Conservation (phyloP, 2,113 vertebrate genomes). For the Sinocyclocheilus maitianheensis region DNA sequence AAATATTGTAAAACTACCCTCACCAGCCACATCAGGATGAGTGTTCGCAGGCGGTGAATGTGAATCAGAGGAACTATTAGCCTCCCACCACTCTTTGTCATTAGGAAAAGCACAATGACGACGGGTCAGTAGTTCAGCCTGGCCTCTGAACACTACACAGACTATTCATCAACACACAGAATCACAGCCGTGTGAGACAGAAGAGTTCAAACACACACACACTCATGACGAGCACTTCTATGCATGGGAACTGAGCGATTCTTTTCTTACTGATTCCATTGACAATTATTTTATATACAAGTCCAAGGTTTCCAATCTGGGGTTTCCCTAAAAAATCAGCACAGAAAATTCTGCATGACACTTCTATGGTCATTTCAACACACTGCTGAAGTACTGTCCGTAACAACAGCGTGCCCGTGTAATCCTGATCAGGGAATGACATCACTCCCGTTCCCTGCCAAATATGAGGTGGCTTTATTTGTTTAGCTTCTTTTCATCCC, state of each 20-base stretch:
- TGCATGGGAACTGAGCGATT: not conserved
- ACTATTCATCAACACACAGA: slow-evolving; percentile 64
- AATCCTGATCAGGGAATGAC: slow-evolving; percentile 51
- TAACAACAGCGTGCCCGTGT: slow-evolving; percentile 11
- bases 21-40: slow-evolving; percentile 15
- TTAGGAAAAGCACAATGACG: slow-evolving; percentile 65
- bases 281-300: not conserved
- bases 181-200: slow-evolving; percentile 1
- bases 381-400: not conserved
- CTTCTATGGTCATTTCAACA: slow-evolving; percentile 2
- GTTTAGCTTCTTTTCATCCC: not conserved
- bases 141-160: slow-evolving; percentile 53
- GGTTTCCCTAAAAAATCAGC: not conserved
- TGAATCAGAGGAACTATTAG: slow-evolving; percentile 58
- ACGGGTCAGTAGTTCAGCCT: slow-evolving; percentile 73
- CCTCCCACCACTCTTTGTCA: slow-evolving; percentile 59
- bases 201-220: not conserved
- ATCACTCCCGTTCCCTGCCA: slow-evolving; percentile 56
- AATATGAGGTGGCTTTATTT: slow-evolving; percentile 56
- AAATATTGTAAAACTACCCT: not conserved
- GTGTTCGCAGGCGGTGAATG: slow-evolving; percentile 42
- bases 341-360: not conserved
- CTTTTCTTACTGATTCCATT: not conserved
- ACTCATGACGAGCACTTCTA: not conserved
- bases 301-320: not conserved